Base-by-base conservation (phyloP, 2,888 invertebrate genomes). In the Saturnia pavonia region DNA sequence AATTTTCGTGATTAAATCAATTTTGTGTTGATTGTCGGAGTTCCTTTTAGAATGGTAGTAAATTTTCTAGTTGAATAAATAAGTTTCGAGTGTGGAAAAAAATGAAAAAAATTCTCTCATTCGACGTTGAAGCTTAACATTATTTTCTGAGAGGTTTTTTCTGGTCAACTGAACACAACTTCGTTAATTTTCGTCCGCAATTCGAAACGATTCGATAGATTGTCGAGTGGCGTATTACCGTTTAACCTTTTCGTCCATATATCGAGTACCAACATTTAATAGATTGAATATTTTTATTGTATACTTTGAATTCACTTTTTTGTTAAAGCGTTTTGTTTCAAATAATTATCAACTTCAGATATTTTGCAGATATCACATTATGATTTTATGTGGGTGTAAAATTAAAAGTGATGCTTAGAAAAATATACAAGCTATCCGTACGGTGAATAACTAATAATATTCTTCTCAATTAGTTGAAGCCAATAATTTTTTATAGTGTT, bases 131-230 rank as follows among this genome's bases (percentile, higher is more conserved):
- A 22, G 54, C 54, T 54, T 22, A 27, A 57, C 1, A 25, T 57
- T 25, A 57, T 25, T 65, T n/a, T 34, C 40, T 34, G 40, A 65
- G 65, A 34, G 65, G 34, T n/a, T 40, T 65, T 63, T 40, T 40
- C 11, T n/a, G 34, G 65, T 65, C n/a, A 19, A 65, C 65, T 65
- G 65, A 65, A 65, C 65, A 65, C 19, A 2, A 63, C 65, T 65
- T 65, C 65, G 65, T 65, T 65, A 65, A 65, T 65, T 65, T 65
- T 40, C 19, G 40, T 65, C 19, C n/a, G n/a, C 1, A 65, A 57
- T 40, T 40, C 40, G 40, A 40, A 65, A 65, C 65, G 65, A 65
- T 65, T 40, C 19, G 40, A 65, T 65, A 65, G 65, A 8, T 65
- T 40, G 14, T 65, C 65, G 40, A 65, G 65, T 65, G 65, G 40